These are phyloP conservation scores for Melanotaenia pygmaea DNA, from an alignment of 2,797 vertebrate species.

Conservation along the genomic window DNA sequence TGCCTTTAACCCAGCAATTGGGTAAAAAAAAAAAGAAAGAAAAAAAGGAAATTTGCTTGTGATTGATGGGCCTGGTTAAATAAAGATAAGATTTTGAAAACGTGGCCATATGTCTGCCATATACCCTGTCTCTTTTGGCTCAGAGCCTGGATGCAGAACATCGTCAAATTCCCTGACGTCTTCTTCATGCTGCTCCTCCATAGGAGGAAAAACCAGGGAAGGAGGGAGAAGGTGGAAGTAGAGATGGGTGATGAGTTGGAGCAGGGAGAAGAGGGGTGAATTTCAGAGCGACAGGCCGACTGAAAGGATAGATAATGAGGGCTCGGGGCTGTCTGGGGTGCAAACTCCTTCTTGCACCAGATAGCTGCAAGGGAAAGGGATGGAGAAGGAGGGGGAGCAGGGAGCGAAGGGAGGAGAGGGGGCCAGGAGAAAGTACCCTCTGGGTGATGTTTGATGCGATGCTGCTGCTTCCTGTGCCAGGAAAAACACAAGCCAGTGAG, in stretches of 20 bases:
- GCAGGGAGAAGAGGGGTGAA: slow-evolving; percentile 33
- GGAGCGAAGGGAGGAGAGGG: slow-evolving; percentile 43
- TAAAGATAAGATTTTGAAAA: slow-evolving; percentile 74
- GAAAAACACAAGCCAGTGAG: slow-evolving; percentile 50
- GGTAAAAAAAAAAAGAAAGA: slow-evolving; percentile 9
- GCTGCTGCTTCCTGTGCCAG: slow-evolving; percentile 69
- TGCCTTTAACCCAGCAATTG: slow-evolving; percentile 21
- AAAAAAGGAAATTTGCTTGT: slow-evolving; percentile 39
- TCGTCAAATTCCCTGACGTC: slow-evolving; percentile 58
- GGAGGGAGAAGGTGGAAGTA: slow-evolving; percentile 26
- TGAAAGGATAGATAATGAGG: slow-evolving; percentile 74
- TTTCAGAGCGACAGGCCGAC: slow-evolving; percentile 68
- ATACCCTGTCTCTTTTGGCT: slow-evolving; percentile 56
- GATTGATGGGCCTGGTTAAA: slow-evolving; percentile 74
- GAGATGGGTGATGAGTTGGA: slow-evolving; percentile 29
- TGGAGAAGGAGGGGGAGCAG: not conserved
- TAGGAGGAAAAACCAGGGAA: slow-evolving; percentile 20
- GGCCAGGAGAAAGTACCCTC: slow-evolving; percentile 68
- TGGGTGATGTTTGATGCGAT: slow-evolving; percentile 70
- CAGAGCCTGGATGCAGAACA: slow-evolving; percentile 54
- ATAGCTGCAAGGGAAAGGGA: slow-evolving; percentile 56
- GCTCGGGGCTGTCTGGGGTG: slow-evolving; percentile 67
- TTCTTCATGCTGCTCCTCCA: slow-evolving; percentile 44
- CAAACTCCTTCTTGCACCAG: slow-evolving; percentile 57
- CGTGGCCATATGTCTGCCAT: slow-evolving; percentile 66